These are phyloP conservation scores for Mystacides longicornis DNA, from an alignment of 2,888 invertebrate genomes.

Conservation along the genomic window DNA sequence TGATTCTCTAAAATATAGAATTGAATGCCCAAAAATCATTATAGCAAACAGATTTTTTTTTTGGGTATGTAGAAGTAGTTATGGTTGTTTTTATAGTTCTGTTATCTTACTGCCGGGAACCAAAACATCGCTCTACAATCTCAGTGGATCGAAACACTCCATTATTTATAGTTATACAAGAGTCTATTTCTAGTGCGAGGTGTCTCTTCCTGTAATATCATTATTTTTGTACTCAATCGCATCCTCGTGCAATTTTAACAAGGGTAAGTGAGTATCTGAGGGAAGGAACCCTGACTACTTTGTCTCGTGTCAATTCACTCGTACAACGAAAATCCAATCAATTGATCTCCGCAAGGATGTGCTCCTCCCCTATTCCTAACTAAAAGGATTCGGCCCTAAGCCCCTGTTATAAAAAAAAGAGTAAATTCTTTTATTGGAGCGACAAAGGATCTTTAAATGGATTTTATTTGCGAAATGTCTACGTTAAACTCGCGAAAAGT, in stretches of 20 bases:
- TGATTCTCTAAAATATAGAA: too few relatives aligned
- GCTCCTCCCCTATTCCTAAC: constrained; percentile 5
- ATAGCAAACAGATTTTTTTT: too few relatives aligned
- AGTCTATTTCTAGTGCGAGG: too few relatives aligned
- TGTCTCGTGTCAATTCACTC: constrained; percentile 25
- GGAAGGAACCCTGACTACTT: constrained; percentile 15
- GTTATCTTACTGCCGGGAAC: too few relatives aligned
- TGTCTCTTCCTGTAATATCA: too few relatives aligned
- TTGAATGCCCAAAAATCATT: too few relatives aligned
- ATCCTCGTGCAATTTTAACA: not conserved
- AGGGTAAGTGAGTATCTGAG: not conserved
- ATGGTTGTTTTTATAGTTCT: too few relatives aligned
- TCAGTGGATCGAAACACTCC: too few relatives aligned
- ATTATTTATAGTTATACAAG: too few relatives aligned
- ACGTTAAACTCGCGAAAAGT: not conserved
- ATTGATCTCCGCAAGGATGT: constrained; percentile 20
- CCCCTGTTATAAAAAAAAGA: constrained; percentile 14
- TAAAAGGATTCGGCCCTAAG: constrained; percentile 8
- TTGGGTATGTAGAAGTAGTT: too few relatives aligned
- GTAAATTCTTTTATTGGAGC: constrained; percentile 26
- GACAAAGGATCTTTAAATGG: constrained; percentile 26
- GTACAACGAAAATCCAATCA: constrained; percentile 25
- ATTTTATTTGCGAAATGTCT: constrained; percentile 20
- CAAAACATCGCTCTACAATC: too few relatives aligned
- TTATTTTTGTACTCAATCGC: not conserved